A percentile compares a stretch with the other conserved stretches of the same genome.
Conservation (phyloP, 1,140 invertebrate species). For the Oreohelix idahoensis region DNA sequence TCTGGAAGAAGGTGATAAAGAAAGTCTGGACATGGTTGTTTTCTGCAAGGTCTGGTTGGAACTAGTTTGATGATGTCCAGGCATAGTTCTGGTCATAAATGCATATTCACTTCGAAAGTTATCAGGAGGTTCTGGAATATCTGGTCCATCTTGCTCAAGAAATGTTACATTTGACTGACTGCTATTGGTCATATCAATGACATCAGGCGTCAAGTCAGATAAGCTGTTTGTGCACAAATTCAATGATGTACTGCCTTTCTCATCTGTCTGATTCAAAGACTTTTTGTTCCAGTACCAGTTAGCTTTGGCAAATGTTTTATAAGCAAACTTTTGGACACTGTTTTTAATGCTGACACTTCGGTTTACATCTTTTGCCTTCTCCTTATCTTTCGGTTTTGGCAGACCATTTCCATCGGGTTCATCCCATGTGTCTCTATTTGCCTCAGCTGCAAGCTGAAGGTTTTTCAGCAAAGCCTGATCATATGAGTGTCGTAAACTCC, state of each 20-base stretch:
- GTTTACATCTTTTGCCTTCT: slow-evolving; percentile 29
- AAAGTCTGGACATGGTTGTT: neutral
- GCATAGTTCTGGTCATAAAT: neutral
- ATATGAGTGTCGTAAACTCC: slow-evolving; percentile 26
- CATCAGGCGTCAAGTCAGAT: slow-evolving; percentile 24
- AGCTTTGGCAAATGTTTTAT: slow-evolving; percentile 45
- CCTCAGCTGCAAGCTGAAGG: neutral
- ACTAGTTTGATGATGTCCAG: neutral
- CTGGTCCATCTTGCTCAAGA: neutral
- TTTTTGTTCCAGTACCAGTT: slow-evolving; percentile 40
- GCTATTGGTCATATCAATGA: slow-evolving; percentile 39
- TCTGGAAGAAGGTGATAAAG: neutral
- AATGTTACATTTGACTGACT: neutral
- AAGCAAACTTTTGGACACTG: slow-evolving; percentile 45
- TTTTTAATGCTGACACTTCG: slow-evolving; percentile 55
- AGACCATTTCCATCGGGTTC: neutral
- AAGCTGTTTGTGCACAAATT: neutral
- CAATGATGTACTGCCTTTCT: neutral
- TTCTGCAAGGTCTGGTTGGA: neutral
- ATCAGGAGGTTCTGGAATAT: neutral
- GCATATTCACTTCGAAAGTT: neutral
- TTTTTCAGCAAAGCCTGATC: neutral
- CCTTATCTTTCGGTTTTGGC: neutral
- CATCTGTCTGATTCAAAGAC: neutral
- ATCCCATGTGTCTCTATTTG: neutral